Percentiles rank a stretch among this genome's conserved stretches.
Conservation (phyloP, 2,113 vertebrate genomes). For the Brachyhypopomus gauderio region DNA sequence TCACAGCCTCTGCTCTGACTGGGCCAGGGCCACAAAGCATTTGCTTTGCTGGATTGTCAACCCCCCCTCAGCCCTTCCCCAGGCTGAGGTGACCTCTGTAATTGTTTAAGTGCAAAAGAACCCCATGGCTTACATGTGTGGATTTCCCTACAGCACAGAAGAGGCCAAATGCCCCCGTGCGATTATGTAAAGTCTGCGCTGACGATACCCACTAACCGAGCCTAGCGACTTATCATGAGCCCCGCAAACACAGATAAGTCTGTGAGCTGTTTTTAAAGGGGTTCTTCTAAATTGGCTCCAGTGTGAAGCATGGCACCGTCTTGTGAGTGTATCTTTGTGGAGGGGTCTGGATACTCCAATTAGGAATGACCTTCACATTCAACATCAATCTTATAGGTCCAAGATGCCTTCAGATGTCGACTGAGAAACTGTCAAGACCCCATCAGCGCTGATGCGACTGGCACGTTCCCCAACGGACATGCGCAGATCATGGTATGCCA, state of each 20-base stretch:
- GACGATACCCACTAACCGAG: not conserved
- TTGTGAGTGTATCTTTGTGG: no score
- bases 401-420: conserved; percentile 97
- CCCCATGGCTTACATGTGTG: not conserved
- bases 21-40: not conserved
- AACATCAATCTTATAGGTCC: conserved; percentile 76
- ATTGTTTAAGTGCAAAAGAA: not conserved
- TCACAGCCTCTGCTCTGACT: not conserved
- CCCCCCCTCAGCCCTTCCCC: not conserved
- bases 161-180: not conserved
- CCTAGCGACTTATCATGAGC: not conserved
- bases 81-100: not conserved
- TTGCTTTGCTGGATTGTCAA: not conserved
- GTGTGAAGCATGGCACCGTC: no score
- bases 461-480: conserved; percentile 97
- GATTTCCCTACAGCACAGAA: not conserved
- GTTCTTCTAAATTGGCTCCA: no score
- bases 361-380: not conserved
- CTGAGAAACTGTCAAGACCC: conserved; percentile 98
- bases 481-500: conserved; percentile 97
- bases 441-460: conserved; percentile 92
- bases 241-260: no score
- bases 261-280: no score
- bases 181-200: not conserved
- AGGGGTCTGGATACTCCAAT: not conserved